Conservation (phyloP, 2,888 invertebrate species). For the Chrysotoxum bicinctum region DNA sequence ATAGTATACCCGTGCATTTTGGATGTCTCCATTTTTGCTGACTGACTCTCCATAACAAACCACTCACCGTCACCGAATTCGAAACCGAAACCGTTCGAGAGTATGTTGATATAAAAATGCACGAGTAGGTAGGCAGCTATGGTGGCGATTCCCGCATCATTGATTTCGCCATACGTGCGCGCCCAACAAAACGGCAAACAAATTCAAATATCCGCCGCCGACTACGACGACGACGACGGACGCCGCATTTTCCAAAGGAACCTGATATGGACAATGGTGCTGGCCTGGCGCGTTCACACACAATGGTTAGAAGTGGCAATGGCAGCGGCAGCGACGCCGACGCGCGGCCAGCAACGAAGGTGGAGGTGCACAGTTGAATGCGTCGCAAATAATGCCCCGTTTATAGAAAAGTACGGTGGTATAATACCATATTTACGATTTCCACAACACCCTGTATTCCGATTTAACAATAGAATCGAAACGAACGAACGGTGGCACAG, state of each 20-base stretch:
- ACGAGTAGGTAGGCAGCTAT: constrained; percentile 22
- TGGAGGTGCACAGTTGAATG: constrained; percentile 70
- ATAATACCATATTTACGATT: constrained; percentile 62
- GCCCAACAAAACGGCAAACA: constrained; percentile 68
- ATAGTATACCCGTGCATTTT: constrained; percentile 5
- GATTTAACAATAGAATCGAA: constrained; percentile 52
- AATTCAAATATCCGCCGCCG: constrained; percentile 69
- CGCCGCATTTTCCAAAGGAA: constrained; percentile 45
- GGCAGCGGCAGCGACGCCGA: not conserved
- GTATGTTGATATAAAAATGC: constrained; percentile 16
- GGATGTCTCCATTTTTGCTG: constrained; percentile 53
- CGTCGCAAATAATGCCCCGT: constrained; percentile 59
- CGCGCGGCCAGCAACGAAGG: not conserved
- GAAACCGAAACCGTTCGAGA: constrained; percentile 52
- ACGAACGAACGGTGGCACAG: not conserved
- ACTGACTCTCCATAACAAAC: constrained; percentile 30
- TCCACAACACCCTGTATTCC: constrained; percentile 66
- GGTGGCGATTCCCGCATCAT: constrained; percentile 72
- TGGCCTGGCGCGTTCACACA: constrained; percentile 64
- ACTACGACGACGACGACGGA: not conserved
- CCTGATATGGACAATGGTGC: constrained; percentile 57
- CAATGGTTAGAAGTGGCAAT: constrained; percentile 54
- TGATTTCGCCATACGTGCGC: constrained; percentile 63
- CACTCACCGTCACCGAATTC: constrained; percentile 62
- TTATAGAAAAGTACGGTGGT: constrained; percentile 28